phyloP scores from a whole-genome alignment of 2,113 vertebrate genomes.

The Pterocles gutturalis region DNA sequence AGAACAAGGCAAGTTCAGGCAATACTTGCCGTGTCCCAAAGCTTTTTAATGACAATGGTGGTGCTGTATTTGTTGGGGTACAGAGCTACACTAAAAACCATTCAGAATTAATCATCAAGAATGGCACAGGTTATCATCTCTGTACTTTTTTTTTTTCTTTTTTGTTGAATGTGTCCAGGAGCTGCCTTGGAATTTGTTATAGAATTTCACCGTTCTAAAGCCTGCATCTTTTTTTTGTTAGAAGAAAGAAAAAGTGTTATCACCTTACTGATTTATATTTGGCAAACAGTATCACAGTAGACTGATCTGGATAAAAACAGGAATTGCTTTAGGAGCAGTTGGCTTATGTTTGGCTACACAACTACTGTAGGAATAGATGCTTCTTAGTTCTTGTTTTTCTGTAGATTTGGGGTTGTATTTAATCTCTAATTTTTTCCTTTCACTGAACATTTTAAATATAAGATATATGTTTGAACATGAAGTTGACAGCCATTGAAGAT shows the following conservation, averaged over 20 bases:
- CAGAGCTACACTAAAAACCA: neutral
- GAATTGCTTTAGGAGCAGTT: neutral
- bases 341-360: neutral
- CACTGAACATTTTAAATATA: neutral
- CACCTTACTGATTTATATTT: conserved; percentile 5
- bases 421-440: neutral
- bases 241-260: neutral
- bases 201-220: neutral
- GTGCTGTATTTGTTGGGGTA: neutral
- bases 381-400: neutral
- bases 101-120: neutral
- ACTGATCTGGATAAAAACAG: neutral
- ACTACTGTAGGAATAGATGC: neutral
- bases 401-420: neutral
- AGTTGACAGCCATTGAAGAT: neutral
- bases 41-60: neutral
- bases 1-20: neutral
- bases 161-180: neutral
- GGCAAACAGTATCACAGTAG: neutral
- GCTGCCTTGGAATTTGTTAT: neutral
- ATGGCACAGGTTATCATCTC: neutral
- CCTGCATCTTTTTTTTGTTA: neutral
- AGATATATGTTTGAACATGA: neutral
- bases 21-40: neutral
- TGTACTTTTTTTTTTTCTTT: neutral